Percentiles rank a stretch among this genome's conserved stretches.
phyloP scores from a whole-genome alignment of 2,888 invertebrate genomes.

The Noctua comes region DNA sequence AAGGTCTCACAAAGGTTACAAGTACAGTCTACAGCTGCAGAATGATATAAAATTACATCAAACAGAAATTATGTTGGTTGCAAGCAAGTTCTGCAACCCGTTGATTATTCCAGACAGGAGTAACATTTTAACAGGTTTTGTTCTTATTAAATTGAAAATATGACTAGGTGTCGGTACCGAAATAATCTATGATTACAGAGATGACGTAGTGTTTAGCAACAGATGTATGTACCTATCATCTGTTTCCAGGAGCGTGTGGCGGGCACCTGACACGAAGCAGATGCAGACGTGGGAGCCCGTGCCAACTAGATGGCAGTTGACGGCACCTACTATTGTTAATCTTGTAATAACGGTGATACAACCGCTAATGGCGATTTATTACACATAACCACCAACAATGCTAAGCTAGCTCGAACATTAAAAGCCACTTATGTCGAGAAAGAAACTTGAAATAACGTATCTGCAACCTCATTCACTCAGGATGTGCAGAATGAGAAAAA shows the following conservation, averaged over 20 bases:
- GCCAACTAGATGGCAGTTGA: conserved; percentile 61
- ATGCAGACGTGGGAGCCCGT: conserved; percentile 68
- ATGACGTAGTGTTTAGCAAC: conserved; percentile 65
- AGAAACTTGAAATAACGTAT: conserved; percentile 28
- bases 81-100: neutral
- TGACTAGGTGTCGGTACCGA: conserved; percentile 18
- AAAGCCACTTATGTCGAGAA: conserved; percentile 44
- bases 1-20: conserved; percentile 37
- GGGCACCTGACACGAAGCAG: conserved; percentile 69
- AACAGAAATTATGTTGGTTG: conserved; percentile 5
- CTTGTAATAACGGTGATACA: conserved; percentile 53
- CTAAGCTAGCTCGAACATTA: conserved; percentile 45
- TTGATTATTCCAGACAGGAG: conserved; percentile 20
- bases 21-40: conserved; percentile 27
- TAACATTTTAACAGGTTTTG: conserved; percentile 16
- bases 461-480: conserved; percentile 17
- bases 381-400: conserved; percentile 42
- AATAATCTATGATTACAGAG: conserved; percentile 60
- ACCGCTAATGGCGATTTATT: conserved; percentile 57
- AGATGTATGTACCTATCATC: conserved; percentile 68
- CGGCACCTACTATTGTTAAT: conserved; percentile 64
- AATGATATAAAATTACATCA: conserved; percentile 31
- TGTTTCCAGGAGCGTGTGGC: conserved; percentile 59
- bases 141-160: conserved; percentile 9
- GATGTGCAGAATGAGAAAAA: conserved; percentile 20